These are phyloP conservation scores for Aphaenogaster floridana DNA, from an alignment of 1,140 invertebrate genomes.

Conservation along the genomic window DNA sequence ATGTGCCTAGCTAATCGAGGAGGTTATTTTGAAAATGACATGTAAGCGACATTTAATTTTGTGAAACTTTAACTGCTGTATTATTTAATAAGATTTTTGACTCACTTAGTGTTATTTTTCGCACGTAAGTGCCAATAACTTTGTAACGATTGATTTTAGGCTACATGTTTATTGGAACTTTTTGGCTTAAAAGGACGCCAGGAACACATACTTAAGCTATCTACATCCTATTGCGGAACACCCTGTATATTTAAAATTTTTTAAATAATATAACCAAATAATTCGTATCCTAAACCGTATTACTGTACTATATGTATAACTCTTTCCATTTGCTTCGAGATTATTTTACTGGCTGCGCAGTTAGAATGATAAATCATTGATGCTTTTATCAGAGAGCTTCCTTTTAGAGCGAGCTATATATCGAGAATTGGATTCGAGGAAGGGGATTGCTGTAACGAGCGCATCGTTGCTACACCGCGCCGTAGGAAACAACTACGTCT, in stretches of 20 bases:
- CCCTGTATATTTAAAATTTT: not conserved
- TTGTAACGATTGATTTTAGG: too few relatives aligned
- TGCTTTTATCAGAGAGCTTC: constrained; percentile 31
- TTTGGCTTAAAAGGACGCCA: too few relatives aligned
- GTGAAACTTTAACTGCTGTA: too few relatives aligned
- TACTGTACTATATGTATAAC: not conserved
- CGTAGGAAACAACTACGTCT: constrained; percentile 45
- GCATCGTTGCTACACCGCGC: not conserved
- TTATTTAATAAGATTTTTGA: too few relatives aligned
- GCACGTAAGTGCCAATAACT: too few relatives aligned
- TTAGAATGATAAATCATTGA: constrained; percentile 45
- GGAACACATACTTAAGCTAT: too few relatives aligned
- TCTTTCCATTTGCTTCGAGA: not conserved
- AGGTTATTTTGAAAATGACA: too few relatives aligned
- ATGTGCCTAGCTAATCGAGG: too few relatives aligned
- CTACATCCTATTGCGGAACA: too few relatives aligned
- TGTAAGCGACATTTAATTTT: too few relatives aligned
- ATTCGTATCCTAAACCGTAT: not conserved
- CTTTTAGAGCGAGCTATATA: not conserved
- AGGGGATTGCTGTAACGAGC: constrained; percentile 33
- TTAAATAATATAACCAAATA: not conserved
- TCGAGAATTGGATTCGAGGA: constrained; percentile 29
- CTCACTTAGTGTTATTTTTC: too few relatives aligned
- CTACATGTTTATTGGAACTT: too few relatives aligned
- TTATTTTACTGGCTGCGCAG: not conserved